Evolutionary conservation across 2,797 vertebrate species (phyloP), one percentile per base, ranked within the genome.

Genomic region (Odontamblyopus rebecca): DNA sequence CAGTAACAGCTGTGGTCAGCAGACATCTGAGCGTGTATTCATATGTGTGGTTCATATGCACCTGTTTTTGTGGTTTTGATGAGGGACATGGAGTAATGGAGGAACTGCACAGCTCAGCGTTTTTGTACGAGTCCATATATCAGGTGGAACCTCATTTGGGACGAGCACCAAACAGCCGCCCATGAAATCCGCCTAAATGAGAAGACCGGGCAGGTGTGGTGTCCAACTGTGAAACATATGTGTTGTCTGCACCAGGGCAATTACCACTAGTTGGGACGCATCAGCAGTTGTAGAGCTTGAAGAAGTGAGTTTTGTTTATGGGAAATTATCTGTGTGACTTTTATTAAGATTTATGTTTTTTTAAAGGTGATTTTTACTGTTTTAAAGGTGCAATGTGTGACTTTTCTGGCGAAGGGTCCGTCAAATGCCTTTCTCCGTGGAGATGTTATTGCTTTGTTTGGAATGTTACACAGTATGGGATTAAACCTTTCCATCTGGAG

Each of bases 121-220:
- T 68, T 89, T 84, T 82, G 68, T 76, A 79, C 48, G 63, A 81
- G 81, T 80, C 73, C 67, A 75, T 48, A 67, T 23, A 75, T 56
- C 76, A 81, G 68, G 67, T 9, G 8, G 30, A 81, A 74, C 65
- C 72, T 78, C 78, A 69, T 48, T 9, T 26, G 71, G 78, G 68
- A 74, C 64, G 7, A 12, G 26, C 53, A 68, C 73, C 41, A 73
- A 83, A 85, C 78, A 81, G 72, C 75, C 71, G 78, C 76, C 85
- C 74, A 76, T 77, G 44, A 84, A 88, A 81, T 85, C 70, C 63
- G 72, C 77, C 70, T 77, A 80, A 32, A 82, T 82, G 80, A 71
- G 74, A 23, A 78, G 80, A 77, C 57, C 75, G 82, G 71, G 67
- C 79, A 86, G 82, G 75, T 89, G 82, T 70, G 82, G 70, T 75